Evolutionary conservation across 1,140 invertebrate species (phyloP), one percentile per base, ranked within the genome.

Genomic region (Scaptomyza graminum): DNA sequence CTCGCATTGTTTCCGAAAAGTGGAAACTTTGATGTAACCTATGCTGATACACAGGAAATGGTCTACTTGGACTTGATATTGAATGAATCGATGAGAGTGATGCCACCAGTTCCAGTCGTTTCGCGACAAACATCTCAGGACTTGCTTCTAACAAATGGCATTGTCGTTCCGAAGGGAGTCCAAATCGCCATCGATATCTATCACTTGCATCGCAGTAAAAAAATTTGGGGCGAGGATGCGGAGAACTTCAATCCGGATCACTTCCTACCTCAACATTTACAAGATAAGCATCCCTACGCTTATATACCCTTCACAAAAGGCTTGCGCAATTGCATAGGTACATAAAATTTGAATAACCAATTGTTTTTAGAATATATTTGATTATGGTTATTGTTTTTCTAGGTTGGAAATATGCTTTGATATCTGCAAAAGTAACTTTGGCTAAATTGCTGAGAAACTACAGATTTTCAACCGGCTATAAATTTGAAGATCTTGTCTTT

Each of bases 21-120:
- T 34, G 82, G 74, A 6, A 79, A 93, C 55, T 79, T 91, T 28
- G 89, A 93, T 15, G 91, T 92, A 0, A 93, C 92, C 5, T 93
- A 93, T 60, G 92, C 93, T 11, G 94, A 95, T 57, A 81, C 94
- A 3, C 84, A 92, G 44, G 74, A 93, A 56, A 94, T 96, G 94
- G 93, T 93, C 46, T 95, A 95, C 77, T 91, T 95, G 31, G 94
- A 95, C 56, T 92, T 93, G 67, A 93, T 94, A 1, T 92, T 95
- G 0, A 95, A 95, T 77, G 95, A 95, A 85, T 93, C 93, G 5
- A 81, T 95, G 65, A 88, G 95, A 79, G 87, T 90, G 13, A 84
- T 91, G 18, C 63, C 90, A 1, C 83, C 87, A 0, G 90, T 91
- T n/a, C 90, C 90, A 2, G 55, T 91, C 3, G 83, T 90, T 1